These are phyloP conservation scores for Heteromyza rotundicornis DNA, from an alignment of 2,888 invertebrate species.

Conservation along the genomic window DNA sequence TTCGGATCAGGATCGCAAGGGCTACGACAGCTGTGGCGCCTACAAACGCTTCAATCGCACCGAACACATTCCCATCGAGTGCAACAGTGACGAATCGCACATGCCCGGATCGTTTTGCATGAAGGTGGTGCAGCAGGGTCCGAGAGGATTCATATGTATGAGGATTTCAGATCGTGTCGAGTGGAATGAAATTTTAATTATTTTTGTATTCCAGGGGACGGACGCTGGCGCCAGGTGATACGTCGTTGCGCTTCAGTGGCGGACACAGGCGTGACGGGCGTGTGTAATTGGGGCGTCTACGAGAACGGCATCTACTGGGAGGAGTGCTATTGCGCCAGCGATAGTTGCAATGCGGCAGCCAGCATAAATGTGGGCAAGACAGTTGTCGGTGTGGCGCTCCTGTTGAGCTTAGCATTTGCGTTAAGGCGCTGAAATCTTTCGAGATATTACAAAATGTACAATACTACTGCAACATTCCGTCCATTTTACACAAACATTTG, in stretches of 20 bases:
- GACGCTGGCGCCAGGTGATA: conserved; percentile 90
- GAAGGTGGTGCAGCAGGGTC: conserved; percentile 92
- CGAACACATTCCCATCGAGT: conserved; percentile 89
- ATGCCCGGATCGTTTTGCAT: conserved; percentile 97
- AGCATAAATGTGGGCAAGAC: conserved; percentile 31
- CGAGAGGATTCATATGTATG: conserved; percentile 93
- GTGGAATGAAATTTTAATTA: background rate
- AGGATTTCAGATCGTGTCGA: conserved; percentile 44
- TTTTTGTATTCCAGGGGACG: conserved; percentile 76
- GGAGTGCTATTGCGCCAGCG: conserved; percentile 92
- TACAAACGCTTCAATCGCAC: conserved; percentile 84
- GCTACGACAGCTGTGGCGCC: conserved; percentile 85
- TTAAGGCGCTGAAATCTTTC: conserved; percentile 13
- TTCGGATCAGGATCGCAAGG: conserved; percentile 79
- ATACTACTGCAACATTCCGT: conserved; percentile 25
- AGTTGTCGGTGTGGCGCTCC: conserved; percentile 29
- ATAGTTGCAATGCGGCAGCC: conserved; percentile 76
- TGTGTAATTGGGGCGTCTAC: conserved; percentile 95
- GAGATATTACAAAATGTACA: conserved; percentile 10
- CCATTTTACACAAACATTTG: conserved; percentile 23
- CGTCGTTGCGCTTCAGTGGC: conserved; percentile 88
- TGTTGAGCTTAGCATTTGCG: conserved; percentile 3
- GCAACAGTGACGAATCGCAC: conserved; percentile 91
- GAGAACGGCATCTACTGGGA: conserved; percentile 97
- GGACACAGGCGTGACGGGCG: conserved; percentile 90